These are phyloP conservation scores for Ganaspis sp. DNA, from an alignment of 1,140 invertebrate genomes.

Conservation along the genomic window DNA sequence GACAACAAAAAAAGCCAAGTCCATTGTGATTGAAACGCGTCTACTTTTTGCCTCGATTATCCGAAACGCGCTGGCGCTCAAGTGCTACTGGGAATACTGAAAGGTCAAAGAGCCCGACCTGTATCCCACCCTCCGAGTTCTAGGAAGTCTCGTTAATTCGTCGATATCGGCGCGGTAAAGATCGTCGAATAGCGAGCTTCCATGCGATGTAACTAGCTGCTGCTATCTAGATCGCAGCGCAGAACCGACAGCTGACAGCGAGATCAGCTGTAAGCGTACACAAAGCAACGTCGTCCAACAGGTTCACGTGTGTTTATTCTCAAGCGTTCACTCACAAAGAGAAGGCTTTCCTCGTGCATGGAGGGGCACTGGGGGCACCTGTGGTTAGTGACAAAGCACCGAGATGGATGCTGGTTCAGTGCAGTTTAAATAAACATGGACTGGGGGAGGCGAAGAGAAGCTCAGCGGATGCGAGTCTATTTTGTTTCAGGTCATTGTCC, in stretches of 20 bases:
- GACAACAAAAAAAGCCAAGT: background rate
- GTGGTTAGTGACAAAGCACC: constrained; percentile 37
- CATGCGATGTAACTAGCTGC: background rate
- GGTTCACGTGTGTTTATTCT: constrained; percentile 50
- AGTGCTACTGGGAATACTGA: background rate
- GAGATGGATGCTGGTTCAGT: constrained; percentile 38
- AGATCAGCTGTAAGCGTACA: constrained; percentile 59
- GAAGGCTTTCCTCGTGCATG: background rate
- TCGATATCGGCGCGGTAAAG: constrained; percentile 40
- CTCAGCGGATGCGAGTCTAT: constrained; percentile 49
- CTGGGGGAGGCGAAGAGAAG: constrained; percentile 32
- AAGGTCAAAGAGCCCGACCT: constrained; percentile 18
- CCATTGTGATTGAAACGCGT: background rate
- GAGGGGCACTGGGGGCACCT: constrained; percentile 15
- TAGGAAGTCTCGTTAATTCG: constrained; percentile 9
- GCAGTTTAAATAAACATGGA: constrained; percentile 57
- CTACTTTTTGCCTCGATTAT: background rate
- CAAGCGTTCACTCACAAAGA: constrained; percentile 9
- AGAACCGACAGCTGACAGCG: constrained; percentile 51
- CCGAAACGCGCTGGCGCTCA: constrained; percentile 12
- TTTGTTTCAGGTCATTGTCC: constrained; percentile 65
- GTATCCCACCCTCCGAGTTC: background rate
- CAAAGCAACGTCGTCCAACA: constrained; percentile 64
- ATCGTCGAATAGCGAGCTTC: constrained; percentile 50
- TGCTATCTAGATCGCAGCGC: background rate